Evolutionary conservation across 2,113 vertebrate genomes (phyloP).

Genomic region (Pelmatolapia mariae): DNA sequence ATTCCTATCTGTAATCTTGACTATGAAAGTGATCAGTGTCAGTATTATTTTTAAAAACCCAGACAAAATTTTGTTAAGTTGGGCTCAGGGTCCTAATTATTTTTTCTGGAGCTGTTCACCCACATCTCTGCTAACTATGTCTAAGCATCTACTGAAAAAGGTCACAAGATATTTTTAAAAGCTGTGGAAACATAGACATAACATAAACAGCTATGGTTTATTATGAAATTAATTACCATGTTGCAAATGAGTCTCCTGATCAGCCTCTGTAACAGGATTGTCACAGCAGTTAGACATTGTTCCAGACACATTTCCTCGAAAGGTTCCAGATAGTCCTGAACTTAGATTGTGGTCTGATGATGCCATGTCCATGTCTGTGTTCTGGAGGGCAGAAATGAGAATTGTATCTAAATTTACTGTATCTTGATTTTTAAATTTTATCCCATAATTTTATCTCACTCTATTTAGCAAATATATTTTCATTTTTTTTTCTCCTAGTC

Average conservation of each 20-base stretch:
- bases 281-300: neutral
- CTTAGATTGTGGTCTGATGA: neutral
- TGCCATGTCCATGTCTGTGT: constrained; percentile 73
- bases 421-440: neutral
- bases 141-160: neutral
- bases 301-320: neutral
- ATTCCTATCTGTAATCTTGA: neutral
- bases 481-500: neutral
- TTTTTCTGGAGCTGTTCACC: neutral
- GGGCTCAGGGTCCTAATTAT: neutral
- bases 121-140: neutral
- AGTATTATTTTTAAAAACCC: neutral
- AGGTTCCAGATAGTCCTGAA: neutral
- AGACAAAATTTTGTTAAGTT: neutral
- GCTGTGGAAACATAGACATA: neutral
- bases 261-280: neutral
- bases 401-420: neutral
- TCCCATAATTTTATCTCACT: neutral
- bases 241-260: constrained; percentile 75
- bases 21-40: neutral
- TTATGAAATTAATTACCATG: constrained; percentile 48
- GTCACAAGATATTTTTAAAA: neutral
- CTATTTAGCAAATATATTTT: neutral
- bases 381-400: constrained; percentile 57
- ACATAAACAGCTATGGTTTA: neutral